Percentiles rank a stretch among this genome's conserved stretches.
Evolutionary conservation across 2,113 vertebrate genomes (phyloP).

Genomic region (Hyla sarda): DNA sequence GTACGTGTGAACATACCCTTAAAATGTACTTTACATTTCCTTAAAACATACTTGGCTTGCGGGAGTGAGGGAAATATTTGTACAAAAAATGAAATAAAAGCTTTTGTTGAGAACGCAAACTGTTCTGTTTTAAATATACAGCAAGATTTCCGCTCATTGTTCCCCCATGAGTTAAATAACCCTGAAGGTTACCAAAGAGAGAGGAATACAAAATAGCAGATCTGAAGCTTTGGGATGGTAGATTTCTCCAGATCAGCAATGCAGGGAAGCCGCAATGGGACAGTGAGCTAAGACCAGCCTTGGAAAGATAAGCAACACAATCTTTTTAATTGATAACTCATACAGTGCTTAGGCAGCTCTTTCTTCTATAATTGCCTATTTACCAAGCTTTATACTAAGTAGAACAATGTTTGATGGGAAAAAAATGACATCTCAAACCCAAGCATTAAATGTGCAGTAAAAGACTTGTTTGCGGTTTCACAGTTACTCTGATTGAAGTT

Average conservation of each 20-base stretch:
- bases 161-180: slow-evolving; percentile 47
- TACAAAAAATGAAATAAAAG: not conserved
- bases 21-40: not conserved
- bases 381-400: slow-evolving; percentile 29
- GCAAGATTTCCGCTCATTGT: not conserved
- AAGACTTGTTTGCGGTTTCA: not conserved
- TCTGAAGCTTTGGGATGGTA: slow-evolving; percentile 45
- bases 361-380: slow-evolving; percentile 49
- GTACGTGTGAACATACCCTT: too few relatives aligned
- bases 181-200: slow-evolving; percentile 40
- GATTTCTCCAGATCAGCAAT: slow-evolving; percentile 45
- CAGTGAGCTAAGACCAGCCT: slow-evolving; percentile 9
- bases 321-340: slow-evolving; percentile 55
- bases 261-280: slow-evolving; percentile 37
- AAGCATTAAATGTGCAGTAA: slow-evolving; percentile 3
- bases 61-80: not conserved
- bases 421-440: not conserved
- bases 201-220: slow-evolving; percentile 52
- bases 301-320: slow-evolving; percentile 48
- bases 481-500: not conserved
- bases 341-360: slow-evolving; percentile 53
- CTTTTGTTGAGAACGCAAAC: slow-evolving; percentile 5
- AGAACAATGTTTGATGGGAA: slow-evolving; percentile 28
- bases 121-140: slow-evolving; percentile 24
- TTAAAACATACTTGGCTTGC: not conserved